Base-by-base conservation (phyloP, 2,113 vertebrate species). In the Sceloporus undulatus region DNA sequence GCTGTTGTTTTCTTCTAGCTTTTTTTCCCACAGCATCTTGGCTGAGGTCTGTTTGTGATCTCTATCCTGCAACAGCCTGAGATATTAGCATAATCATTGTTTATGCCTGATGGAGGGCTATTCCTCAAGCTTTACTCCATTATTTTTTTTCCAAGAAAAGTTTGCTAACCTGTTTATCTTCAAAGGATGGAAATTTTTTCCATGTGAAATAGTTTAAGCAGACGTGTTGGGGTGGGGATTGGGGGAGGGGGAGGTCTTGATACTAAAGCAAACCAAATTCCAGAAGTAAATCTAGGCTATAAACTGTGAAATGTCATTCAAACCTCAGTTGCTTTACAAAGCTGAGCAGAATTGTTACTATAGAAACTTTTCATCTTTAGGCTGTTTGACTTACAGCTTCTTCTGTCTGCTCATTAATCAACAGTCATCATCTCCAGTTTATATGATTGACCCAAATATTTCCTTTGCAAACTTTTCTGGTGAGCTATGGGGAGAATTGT, bases 11-110 rank as follows among this genome's bases (percentile, higher is more conserved):
- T 90, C 92, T 94, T 94, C 89, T 73, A 71, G n/a, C 91, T 89
- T 94, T 87, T 94, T 96, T 96, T 95, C 95, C 95, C 95, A 96
- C 92, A 96, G 87, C 88, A 95, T 94, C 93, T 94, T 94, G 94
- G 94, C 94, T 91, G 90, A 90, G 56, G 88, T 92, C 87, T 91
- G 91, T 91, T 93, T 86, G 89, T 83, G 91, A 94, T 93, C 93
- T 92, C 88, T 93, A 82, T 66, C 93, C 1, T 0, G 5, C 94
- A 92, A 94, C 91, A 92, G 93, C 89, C 93, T 94, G 94, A 94
- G 92, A 95, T 90, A 87, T 93, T 91, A 95, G 89, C 90, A 90
- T 92, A 94, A 94, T 91, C 91, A 92, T 93, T 95, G 95, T 96
- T 96, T 95, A 95, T 88, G 89, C 88, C 90, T 85, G 80, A 91